phyloP scores from a whole-genome alignment of 2,888 invertebrate genomes.

The Ptilodon capucinus region DNA sequence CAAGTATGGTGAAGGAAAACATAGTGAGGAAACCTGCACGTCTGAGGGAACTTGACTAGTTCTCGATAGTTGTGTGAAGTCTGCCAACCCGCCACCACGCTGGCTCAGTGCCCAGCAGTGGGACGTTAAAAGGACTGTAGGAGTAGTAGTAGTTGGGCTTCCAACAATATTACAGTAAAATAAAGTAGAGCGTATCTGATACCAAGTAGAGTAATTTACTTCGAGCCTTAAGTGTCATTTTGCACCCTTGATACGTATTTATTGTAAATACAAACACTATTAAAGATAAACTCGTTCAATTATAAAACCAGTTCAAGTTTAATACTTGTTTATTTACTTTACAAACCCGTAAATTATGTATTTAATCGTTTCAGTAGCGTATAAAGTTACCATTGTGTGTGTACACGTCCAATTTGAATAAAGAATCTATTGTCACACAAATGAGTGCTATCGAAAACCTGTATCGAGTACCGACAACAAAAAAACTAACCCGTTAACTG shows the following conservation, averaged over 20 bases:
- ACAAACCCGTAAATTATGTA: conserved; percentile 33
- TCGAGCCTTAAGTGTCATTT: too few relatives aligned
- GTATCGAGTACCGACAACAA: conserved; percentile 44
- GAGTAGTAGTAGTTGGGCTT: too few relatives aligned
- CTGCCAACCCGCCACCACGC: too few relatives aligned
- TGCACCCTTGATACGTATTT: too few relatives aligned
- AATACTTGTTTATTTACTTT: conserved; percentile 25
- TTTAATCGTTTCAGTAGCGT: conserved; percentile 48
- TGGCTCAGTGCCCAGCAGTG: too few relatives aligned
- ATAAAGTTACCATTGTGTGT: conserved; percentile 36
- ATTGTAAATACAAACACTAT: background rate
- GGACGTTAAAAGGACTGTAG: too few relatives aligned
- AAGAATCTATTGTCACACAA: conserved; percentile 49
- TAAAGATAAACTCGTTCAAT: background rate
- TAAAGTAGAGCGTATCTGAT: too few relatives aligned
- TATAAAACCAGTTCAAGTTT: conserved; percentile 23
- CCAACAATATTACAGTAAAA: too few relatives aligned
- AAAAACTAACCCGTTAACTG: conserved; percentile 60
- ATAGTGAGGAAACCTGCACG: too few relatives aligned
- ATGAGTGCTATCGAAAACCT: conserved; percentile 46
- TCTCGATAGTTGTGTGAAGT: too few relatives aligned
- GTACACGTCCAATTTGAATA: conserved; percentile 37
- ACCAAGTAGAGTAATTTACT: too few relatives aligned
- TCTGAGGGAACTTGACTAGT: too few relatives aligned
- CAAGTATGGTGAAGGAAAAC: background rate